phyloP scores from a whole-genome alignment of 2,113 vertebrate species.

The Poeciliopsis turrubarensis region DNA sequence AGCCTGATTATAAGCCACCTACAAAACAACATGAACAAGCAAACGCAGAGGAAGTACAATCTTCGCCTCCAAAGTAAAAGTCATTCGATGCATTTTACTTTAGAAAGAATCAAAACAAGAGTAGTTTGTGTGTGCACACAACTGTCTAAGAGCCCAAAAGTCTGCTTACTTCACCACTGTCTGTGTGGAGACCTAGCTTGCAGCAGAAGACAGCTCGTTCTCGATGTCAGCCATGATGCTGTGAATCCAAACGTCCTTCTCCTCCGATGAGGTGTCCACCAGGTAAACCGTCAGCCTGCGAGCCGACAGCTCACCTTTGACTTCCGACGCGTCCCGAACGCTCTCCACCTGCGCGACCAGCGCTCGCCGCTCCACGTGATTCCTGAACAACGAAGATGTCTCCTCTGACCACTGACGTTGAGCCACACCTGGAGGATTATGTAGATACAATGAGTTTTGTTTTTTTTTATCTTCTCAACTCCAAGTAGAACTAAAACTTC shows the following conservation, averaged over 20 bases:
- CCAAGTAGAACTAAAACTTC: too few relatives aligned
- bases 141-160: background rate
- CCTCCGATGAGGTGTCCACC: conserved; percentile 87
- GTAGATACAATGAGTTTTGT: background rate
- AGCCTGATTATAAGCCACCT: too few relatives aligned
- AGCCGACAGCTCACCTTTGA: conserved; percentile 78
- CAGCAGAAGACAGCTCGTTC: conserved; percentile 49
- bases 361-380: conserved; percentile 90
- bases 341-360: conserved; percentile 89
- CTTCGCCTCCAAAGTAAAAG: too few relatives aligned
- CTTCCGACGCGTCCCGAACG: conserved; percentile 74
- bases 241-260: conserved; percentile 92
- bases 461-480: too few relatives aligned
- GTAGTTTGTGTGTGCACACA: too few relatives aligned
- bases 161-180: background rate
- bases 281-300: conserved; percentile 85
- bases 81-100: too few relatives aligned
- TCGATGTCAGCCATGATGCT: conserved; percentile 86
- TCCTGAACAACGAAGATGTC: conserved; percentile 91
- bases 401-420: conserved; percentile 89
- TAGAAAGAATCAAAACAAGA: conserved; percentile 1
- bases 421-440: conserved; percentile 80
- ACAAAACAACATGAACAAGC: background rate
- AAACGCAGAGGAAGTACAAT: background rate
- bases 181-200: conserved; percentile 16